Evolutionary conservation across 2,797 vertebrate genomes (phyloP).

Genomic region (Syncerus caffer): DNA sequence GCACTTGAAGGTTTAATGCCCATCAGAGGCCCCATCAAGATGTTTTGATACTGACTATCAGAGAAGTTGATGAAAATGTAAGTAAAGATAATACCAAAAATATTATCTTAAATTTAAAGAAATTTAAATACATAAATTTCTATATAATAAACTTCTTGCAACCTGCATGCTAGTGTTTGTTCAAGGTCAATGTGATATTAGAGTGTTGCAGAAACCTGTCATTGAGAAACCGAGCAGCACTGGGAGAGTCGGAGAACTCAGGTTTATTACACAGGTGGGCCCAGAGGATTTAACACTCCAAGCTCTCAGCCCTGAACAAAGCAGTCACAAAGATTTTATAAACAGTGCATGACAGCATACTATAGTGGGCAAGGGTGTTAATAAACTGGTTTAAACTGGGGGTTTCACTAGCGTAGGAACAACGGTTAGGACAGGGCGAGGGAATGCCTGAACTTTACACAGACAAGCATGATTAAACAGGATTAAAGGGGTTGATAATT

Average conservation of each 20-base stretch:
- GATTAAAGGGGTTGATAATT: neutral
- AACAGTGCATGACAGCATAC: neutral
- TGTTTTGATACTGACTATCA: neutral
- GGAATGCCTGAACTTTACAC: neutral
- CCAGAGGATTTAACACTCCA: neutral
- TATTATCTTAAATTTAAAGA: neutral
- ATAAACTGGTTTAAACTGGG: neutral
- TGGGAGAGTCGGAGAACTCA: neutral
- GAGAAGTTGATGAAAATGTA: slow-evolving; percentile 6
- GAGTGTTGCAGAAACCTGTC: neutral
- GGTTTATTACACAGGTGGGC: neutral
- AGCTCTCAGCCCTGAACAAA: neutral
- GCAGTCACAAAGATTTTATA: neutral
- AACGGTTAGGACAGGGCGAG: neutral
- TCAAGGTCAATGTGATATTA: neutral
- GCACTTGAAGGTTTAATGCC: neutral
- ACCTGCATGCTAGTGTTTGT: neutral
- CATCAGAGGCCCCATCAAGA: neutral
- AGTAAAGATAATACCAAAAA: neutral
- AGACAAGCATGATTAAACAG: neutral
- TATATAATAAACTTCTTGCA: neutral
- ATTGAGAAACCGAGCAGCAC: neutral
- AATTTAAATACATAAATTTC: neutral
- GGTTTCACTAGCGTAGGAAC: neutral
- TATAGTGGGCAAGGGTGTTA: neutral